Evolutionary conservation across 1,140 invertebrate species (phyloP).

Genomic region (Eurosta solidaginis): DNA sequence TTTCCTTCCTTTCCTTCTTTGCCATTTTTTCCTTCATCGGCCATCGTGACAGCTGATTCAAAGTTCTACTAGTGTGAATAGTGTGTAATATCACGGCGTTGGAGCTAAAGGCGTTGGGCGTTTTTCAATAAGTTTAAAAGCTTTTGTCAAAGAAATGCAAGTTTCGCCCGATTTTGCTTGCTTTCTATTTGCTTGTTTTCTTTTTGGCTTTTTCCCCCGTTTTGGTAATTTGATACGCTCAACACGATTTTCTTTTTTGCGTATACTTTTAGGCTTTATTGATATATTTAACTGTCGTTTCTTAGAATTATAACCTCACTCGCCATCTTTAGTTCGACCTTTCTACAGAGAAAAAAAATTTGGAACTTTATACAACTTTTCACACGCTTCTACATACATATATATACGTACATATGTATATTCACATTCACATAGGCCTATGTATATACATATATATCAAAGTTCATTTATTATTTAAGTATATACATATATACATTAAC

Average conservation of each 20-base stretch:
- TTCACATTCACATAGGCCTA: too few species aligned
- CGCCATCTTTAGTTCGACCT: not conserved
- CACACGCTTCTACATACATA: too few species aligned
- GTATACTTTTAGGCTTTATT: not conserved
- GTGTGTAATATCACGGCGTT: not conserved
- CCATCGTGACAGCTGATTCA: conserved; percentile 5
- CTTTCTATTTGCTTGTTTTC: not conserved
- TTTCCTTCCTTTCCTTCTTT: too few species aligned
- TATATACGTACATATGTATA: too few species aligned
- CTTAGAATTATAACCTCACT: not conserved
- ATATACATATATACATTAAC: too few species aligned
- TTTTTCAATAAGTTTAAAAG: not conserved
- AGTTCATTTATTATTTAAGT: too few species aligned
- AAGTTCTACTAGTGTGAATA: not conserved
- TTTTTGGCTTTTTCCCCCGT: not conserved
- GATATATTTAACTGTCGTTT: not conserved
- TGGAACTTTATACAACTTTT: too few species aligned
- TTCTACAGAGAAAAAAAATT: too few species aligned
- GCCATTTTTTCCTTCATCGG: too few species aligned
- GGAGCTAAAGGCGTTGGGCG: not conserved
- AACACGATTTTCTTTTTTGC: not conserved
- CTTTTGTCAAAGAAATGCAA: not conserved
- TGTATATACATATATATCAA: too few species aligned
- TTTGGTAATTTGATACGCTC: not conserved
- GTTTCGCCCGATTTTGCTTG: not conserved